Base-by-base conservation (phyloP, 2,888 invertebrate species). In the Drosophila trichaetosa region DNA sequence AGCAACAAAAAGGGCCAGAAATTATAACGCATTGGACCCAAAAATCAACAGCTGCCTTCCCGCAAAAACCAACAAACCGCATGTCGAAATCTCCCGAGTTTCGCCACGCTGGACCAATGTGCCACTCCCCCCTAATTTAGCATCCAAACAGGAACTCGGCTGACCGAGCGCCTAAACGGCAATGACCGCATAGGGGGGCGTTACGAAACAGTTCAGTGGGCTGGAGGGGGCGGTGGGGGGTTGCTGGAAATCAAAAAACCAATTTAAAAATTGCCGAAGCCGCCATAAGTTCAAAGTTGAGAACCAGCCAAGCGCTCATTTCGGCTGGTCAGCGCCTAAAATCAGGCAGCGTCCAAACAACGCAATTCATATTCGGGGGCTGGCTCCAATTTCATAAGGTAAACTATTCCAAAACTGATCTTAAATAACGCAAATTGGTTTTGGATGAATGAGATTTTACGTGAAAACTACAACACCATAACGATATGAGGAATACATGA, bases 1-100 rank as follows among this genome's bases (percentile, higher is more conserved):
- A 33, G 10, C 64, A 69, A 54, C 69, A 76, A 73, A 48, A 24
- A 59, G 58, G 57, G 69, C 63, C 73, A 74, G 85, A 87, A 84
- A 84, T 87, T 87, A 84, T 84, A 87, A 84, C 85, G 88, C 83
- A 83, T 87, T 87, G 83, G 87, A 76, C 86, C 81, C 81, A 85
- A 85, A 85, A 85, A 87, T 85, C 86, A 85, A 85, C 84, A 85
- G 88, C 84, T 87, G 84, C 87, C 84, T 81, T 69, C 72, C 88
- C 84, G 65, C 86, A 85, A 79, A 84, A 87, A 85, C 84, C 84
- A 87, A 87, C 88, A 85, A 87, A 85, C 84, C 88, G 81, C 84
- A 85, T 85, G 84, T 79, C 79, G 83, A 79, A 74, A 84, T 72
- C 63, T 62, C 49, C 58, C 73, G 54, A 54, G 53, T 33, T 46